A percentile compares a stretch with the other conserved stretches of the same genome.
Conservation (phyloP, 2,888 invertebrate genomes). For the Gibbula magus region DNA sequence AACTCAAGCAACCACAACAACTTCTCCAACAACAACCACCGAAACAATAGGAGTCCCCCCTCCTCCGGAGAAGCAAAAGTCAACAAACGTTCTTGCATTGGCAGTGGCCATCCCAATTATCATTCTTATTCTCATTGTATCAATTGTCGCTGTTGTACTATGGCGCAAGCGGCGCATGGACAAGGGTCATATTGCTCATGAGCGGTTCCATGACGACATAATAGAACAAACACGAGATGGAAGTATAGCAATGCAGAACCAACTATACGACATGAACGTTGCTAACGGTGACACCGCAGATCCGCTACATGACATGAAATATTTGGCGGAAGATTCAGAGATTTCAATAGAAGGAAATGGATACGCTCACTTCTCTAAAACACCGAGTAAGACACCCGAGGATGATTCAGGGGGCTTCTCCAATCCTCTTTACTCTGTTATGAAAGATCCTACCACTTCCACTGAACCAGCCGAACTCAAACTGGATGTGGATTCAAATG, state of each 20-base stretch:
- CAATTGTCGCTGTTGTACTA: conserved; percentile 39
- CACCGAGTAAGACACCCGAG: conserved; percentile 29
- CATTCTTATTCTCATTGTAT: conserved; percentile 39
- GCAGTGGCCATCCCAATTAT: conserved; percentile 46
- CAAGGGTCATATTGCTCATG: conserved; percentile 49
- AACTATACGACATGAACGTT: conserved; percentile 56
- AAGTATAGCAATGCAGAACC: conserved; percentile 57
- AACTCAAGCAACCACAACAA: neutral
- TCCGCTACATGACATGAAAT: conserved; percentile 39
- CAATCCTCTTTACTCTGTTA: conserved; percentile 58
- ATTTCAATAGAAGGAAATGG: conserved; percentile 54
- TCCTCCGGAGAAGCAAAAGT: neutral
- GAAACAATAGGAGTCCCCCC: conserved; percentile 1
- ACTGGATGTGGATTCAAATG: neutral
- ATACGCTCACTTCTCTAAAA: conserved; percentile 52
- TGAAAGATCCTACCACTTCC: neutral
- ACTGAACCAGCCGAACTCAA: neutral
- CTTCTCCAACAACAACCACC: neutral
- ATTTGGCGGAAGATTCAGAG: conserved; percentile 37
- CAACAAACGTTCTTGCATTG: conserved; percentile 26
- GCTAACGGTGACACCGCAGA: conserved; percentile 34
- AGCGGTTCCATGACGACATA: conserved; percentile 59
- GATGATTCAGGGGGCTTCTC: conserved; percentile 52
- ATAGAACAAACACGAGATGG: conserved; percentile 55
- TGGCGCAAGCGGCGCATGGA: conserved; percentile 37